These are phyloP conservation scores for Macrocentrus cingulum DNA, from an alignment of 1,140 invertebrate genomes.

Conservation along the genomic window DNA sequence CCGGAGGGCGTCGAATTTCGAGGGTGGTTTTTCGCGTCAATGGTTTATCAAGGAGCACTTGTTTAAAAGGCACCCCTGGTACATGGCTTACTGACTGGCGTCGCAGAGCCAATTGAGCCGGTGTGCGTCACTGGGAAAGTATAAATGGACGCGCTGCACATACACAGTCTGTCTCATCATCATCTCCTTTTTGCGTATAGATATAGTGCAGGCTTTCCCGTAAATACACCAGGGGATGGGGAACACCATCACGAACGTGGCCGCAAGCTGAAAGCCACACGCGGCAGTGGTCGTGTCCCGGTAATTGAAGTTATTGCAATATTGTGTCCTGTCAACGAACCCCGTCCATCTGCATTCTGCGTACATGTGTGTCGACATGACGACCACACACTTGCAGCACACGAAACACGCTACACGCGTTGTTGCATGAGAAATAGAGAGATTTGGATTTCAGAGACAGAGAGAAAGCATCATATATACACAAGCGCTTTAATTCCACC, in stretches of 20 bases:
- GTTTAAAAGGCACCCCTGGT: constrained; percentile 55
- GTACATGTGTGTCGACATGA: constrained; percentile 29
- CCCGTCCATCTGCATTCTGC: constrained; percentile 26
- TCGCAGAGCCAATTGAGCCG: constrained; percentile 47
- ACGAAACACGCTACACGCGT: too few species aligned
- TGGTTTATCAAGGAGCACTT: constrained; percentile 61
- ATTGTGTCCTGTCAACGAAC: constrained; percentile 56
- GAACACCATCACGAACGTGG: constrained; percentile 1
- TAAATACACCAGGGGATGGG: background rate
- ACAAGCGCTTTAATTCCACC: too few species aligned
- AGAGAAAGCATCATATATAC: too few species aligned
- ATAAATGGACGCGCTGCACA: constrained; percentile 45
- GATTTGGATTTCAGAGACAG: too few species aligned
- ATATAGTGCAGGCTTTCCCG: too few species aligned
- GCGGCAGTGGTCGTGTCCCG: constrained; percentile 47
- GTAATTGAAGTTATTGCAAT: constrained; percentile 61
- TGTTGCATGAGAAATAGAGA: too few species aligned
- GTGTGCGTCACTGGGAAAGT: constrained; percentile 32
- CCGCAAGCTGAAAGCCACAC: constrained; percentile 31
- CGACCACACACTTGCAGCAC: background rate
- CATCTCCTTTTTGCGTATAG: too few species aligned
- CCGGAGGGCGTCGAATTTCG: constrained; percentile 37
- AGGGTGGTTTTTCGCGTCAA: constrained; percentile 53
- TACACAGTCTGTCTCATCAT: too few species aligned
- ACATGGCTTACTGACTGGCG: constrained; percentile 37